Evolutionary conservation across 2,113 vertebrate species (phyloP).

Genomic region (Quiscalus mexicanus): DNA sequence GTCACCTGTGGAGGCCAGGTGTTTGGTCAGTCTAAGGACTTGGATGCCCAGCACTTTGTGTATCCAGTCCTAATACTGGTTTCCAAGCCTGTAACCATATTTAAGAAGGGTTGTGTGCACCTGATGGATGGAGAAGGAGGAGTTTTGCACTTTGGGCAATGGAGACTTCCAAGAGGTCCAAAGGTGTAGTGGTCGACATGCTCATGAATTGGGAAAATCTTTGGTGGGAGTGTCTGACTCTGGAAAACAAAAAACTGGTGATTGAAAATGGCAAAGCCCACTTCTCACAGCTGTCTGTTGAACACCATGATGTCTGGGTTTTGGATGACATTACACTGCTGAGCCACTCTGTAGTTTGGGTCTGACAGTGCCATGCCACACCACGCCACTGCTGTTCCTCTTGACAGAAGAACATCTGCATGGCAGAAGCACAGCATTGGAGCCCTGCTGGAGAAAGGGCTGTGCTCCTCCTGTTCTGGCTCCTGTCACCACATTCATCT

Average conservation of each 20-base stretch:
- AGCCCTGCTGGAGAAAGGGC: not conserved
- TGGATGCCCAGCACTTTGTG: fast-evolving
- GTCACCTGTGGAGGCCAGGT: not conserved
- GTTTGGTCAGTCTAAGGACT: not conserved
- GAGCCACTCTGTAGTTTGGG: fast-evolving
- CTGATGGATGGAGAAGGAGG: not conserved
- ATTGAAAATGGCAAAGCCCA: not conserved
- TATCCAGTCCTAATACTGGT: not conserved
- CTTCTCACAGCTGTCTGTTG: not conserved
- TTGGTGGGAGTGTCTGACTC: not conserved
- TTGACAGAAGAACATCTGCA: fast-evolving
- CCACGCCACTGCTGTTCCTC: not conserved
- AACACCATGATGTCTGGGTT: not conserved
- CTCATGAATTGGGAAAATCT: not conserved
- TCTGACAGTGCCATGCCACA: not conserved
- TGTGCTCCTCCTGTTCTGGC: not conserved
- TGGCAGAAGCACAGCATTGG: fast-evolving
- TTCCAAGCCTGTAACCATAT: not conserved
- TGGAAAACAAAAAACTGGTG: not conserved
- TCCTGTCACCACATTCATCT: not conserved
- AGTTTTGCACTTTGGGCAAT: not conserved
- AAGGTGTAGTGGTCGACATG: fast-evolving
- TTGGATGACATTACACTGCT: not conserved
- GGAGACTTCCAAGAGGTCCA: not conserved
- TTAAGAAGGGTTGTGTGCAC: fast-evolving